phyloP scores from a whole-genome alignment of 37 sponge, comb jelly and placozoan species.

The Geodia barretti region DNA sequence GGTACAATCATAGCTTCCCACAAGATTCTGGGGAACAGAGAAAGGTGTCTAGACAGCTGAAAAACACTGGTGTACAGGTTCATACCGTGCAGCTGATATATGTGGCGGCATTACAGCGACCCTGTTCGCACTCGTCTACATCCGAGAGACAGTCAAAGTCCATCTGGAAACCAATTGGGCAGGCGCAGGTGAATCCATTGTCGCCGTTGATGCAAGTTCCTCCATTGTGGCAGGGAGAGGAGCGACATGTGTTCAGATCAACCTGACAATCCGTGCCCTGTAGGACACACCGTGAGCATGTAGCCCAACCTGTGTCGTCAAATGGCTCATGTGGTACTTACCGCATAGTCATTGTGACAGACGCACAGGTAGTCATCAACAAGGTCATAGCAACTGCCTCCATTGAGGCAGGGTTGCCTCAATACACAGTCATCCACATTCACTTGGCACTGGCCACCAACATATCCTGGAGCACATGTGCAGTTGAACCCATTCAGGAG shows the following conservation, averaged over 20 bases:
- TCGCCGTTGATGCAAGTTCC: conserved; percentile 12
- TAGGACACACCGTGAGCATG: too few relatives aligned
- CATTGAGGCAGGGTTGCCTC: conserved; percentile 4
- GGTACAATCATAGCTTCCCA: conserved; percentile 41
- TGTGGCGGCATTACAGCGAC: neutral
- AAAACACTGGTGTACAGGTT: too few relatives aligned
- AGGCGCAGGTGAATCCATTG: conserved; percentile 2
- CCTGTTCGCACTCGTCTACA: neutral
- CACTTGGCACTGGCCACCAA: neutral
- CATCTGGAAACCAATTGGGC: conserved; percentile 6
- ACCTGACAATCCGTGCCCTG: neutral
- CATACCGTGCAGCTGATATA: neutral
- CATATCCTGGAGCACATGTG: conserved; percentile 3
- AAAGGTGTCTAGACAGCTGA: too few relatives aligned
- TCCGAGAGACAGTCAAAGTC: neutral
- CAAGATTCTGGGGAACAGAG: conserved; percentile 35
- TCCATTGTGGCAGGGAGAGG: neutral
- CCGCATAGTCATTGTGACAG: conserved; percentile 29
- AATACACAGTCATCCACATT: conserved; percentile 23
- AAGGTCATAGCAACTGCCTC: conserved; percentile 12
- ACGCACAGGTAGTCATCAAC: conserved; percentile 4
- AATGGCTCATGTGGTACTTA: neutral
- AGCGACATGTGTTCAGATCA: neutral
- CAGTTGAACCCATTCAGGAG: conserved; percentile 19
- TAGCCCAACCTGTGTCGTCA: neutral